Base-by-base conservation (phyloP, 2,888 invertebrate species). In the Mayetiola destructor region DNA sequence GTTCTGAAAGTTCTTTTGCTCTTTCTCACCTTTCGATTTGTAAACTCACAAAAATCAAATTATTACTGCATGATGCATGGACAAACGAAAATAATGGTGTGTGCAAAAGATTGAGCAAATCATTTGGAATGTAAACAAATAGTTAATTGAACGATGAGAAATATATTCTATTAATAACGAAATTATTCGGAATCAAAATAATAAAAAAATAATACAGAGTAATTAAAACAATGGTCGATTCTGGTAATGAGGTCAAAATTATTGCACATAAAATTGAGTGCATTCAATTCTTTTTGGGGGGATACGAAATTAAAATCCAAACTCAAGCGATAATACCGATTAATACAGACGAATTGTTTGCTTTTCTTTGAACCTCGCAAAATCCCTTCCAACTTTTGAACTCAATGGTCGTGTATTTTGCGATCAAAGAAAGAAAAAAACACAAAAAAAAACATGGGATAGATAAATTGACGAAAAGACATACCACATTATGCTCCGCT, bases 191-290 rank as follows among this genome's bases (percentile, higher is more conserved):
- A 21, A 20, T 21, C 39, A 39, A 40, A 4, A 21, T 3, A 21
- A 52, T n/a, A 52, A 52, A 16, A 29, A 23, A 52, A 37, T 27
- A 52, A 16, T 23, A 52, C 29, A 52, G 29, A 52, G 29, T 29
- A 29, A 52, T 52, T 52, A 52, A 16, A 52, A 40, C 40, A 14
- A 14, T 32, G 6, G 32, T 14, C 29, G 23, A 16, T 23, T 52
- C 27, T 52, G 16, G 29, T 27, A 52, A 52, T 52, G 23, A 52
- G 48, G 48, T 52, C 48, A 23, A 52, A 29, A 27, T 52, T 23
- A 52, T 52, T 32, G 12, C 12, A 32, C 6, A 6, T 32, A 32
- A 32, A 32, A 6, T 32, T 32, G 8, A 9, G 12, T 9, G 12
- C 32, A 32, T 32, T 32, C 6, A 9, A 6, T 32, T 9, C 12